phyloP scores from a whole-genome alignment of 2,797 vertebrate genomes.

The Melanotaenia trifasciata region DNA sequence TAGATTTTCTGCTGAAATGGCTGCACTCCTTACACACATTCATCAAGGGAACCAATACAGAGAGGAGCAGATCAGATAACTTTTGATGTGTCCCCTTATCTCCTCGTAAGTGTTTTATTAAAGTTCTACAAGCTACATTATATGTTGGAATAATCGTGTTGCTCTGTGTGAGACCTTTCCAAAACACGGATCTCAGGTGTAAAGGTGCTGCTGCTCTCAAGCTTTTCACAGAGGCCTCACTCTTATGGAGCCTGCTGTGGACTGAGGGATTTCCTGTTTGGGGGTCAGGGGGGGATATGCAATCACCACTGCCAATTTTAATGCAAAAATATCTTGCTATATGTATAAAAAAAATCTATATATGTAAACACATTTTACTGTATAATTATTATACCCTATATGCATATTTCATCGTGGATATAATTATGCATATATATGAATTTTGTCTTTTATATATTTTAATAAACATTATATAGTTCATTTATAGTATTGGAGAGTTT shows the following conservation, averaged over 20 bases:
- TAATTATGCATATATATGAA: slow-evolving; percentile 84
- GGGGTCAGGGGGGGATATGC: slow-evolving; percentile 42
- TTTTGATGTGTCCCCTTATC: slow-evolving; percentile 29
- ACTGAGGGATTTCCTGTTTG: slow-evolving; percentile 66
- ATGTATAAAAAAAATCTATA: slow-evolving; percentile 83
- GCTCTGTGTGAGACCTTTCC: slow-evolving; percentile 71
- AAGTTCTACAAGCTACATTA: slow-evolving; percentile 64
- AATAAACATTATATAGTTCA: slow-evolving; percentile 85
- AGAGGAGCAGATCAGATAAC: slow-evolving; percentile 43
- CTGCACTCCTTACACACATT: slow-evolving; percentile 46
- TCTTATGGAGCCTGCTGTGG: slow-evolving; percentile 65
- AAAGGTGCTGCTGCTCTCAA: slow-evolving; percentile 85
- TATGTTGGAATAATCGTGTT: slow-evolving; percentile 57
- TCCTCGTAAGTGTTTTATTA: slow-evolving; percentile 46
- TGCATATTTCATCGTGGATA: slow-evolving; percentile 84
- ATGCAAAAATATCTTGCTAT: slow-evolving; percentile 83
- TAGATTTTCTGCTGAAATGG: slow-evolving; percentile 59
- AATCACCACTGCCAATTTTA: slow-evolving; percentile 88
- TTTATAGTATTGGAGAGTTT: slow-evolving; percentile 46
- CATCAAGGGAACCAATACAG: slow-evolving; percentile 39
- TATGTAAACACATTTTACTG: slow-evolving; percentile 84
- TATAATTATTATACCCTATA: slow-evolving; percentile 84
- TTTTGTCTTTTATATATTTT: slow-evolving; percentile 86
- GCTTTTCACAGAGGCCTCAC: slow-evolving; percentile 74
- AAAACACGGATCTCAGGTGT: slow-evolving; percentile 85